These are phyloP conservation scores for Sebastes taczanowskii DNA, from an alignment of 2,797 vertebrate genomes.

Conservation along the genomic window DNA sequence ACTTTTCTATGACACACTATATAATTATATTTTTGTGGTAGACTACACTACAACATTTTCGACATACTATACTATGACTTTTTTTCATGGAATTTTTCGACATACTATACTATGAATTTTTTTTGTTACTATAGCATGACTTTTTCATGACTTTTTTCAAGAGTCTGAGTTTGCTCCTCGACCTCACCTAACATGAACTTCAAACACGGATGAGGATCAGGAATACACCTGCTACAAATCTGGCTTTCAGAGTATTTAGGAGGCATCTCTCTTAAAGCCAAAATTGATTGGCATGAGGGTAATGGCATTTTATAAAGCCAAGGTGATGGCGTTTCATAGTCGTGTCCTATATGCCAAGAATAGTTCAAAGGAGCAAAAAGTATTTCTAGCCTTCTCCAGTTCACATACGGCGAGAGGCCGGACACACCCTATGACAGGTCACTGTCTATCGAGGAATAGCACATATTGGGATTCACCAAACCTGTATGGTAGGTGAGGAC, in stretches of 20 bases:
- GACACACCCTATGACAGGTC: background rate
- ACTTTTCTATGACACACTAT: too few relatives aligned
- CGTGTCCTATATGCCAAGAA: background rate
- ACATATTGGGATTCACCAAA: background rate
- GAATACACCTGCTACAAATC: background rate
- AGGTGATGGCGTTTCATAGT: background rate
- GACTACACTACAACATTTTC: too few relatives aligned
- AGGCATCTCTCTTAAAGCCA: background rate
- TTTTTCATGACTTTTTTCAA: too few relatives aligned
- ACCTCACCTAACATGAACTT: background rate
- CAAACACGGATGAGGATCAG: background rate
- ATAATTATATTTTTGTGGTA: too few relatives aligned
- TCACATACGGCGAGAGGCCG: background rate
- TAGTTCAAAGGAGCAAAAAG: background rate
- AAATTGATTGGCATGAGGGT: slow-evolving; percentile 1
- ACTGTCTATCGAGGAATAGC: background rate
- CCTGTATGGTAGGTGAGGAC: background rate
- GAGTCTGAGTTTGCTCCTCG: background rate
- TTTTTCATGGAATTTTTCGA: too few relatives aligned
- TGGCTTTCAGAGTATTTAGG: background rate
- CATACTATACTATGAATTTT: too few relatives aligned
- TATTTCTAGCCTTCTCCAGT: background rate
- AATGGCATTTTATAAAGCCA: background rate
- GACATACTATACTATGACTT: too few relatives aligned
- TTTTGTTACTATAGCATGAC: too few relatives aligned